A percentile compares a stretch with the other conserved stretches of the same genome.
These are phyloP conservation scores for Anarhynchus alexandrinus DNA, from an alignment of 2,113 vertebrate species.

Conservation along the genomic window DNA sequence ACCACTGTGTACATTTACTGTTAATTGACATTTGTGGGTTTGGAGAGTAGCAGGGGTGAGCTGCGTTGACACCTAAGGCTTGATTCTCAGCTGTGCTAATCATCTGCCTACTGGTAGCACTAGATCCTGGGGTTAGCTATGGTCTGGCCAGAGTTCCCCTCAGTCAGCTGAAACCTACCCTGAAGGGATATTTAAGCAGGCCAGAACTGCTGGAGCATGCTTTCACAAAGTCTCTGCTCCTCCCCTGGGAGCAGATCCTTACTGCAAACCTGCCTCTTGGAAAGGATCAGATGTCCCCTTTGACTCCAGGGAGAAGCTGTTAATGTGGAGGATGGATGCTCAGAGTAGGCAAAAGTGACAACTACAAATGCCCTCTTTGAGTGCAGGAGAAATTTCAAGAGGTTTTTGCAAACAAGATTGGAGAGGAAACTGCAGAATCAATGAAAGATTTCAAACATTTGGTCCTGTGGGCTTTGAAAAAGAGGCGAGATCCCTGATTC, in stretches of 20 bases:
- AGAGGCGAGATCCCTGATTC: background rate
- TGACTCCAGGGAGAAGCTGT: background rate
- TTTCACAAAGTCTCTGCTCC: background rate
- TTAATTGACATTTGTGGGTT: background rate
- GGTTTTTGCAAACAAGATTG: slow-evolving; percentile 20
- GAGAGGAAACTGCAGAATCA: slow-evolving; percentile 28
- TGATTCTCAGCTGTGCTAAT: background rate
- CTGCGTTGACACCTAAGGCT: background rate
- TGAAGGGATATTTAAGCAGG: background rate
- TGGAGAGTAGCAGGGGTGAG: background rate
- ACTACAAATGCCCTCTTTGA: slow-evolving; percentile 14
- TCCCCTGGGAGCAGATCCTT: background rate
- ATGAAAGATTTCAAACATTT: slow-evolving; percentile 34
- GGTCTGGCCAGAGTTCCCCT: background rate
- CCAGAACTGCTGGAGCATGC: background rate
- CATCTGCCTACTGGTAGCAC: background rate
- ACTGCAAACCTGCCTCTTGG: background rate
- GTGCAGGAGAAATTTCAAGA: slow-evolving; percentile 14
- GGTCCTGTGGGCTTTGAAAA: slow-evolving; percentile 6
- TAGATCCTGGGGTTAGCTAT: background rate
- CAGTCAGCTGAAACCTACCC: background rate
- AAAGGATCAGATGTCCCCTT: background rate
- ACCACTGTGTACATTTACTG: background rate
- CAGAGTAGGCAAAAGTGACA: slow-evolving; percentile 36
- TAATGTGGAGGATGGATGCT: background rate